Conservation (phyloP, 2,888 invertebrate species). For the Hipparchia sbordonii region DNA sequence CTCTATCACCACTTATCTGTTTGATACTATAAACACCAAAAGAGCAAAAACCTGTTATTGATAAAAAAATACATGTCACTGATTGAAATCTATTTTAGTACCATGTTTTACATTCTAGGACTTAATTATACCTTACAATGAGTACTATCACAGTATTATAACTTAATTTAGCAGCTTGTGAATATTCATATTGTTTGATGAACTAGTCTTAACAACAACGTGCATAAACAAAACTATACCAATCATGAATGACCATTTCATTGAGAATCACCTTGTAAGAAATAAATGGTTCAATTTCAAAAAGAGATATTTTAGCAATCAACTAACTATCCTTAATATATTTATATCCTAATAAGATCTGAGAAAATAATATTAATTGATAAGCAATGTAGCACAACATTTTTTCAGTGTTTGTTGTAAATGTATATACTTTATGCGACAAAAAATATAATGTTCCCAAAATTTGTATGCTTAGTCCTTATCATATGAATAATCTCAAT, state of each 20-base stretch:
- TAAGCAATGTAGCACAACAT: background rate
- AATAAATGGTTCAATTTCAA: background rate
- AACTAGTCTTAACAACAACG: too few relatives aligned
- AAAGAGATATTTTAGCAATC: background rate
- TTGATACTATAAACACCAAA: background rate
- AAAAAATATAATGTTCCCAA: background rate
- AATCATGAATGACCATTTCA: background rate
- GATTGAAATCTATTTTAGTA: background rate
- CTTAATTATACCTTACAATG: background rate
- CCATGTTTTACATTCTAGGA: background rate
- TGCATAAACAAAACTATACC: background rate
- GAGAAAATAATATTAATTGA: background rate
- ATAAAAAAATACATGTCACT: background rate
- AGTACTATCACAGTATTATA: too few relatives aligned
- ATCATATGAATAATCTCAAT: background rate
- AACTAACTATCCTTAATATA: background rate
- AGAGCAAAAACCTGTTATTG: background rate
- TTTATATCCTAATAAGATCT: background rate
- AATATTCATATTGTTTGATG: background rate
- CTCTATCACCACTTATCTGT: background rate
- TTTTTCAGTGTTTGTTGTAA: too few relatives aligned
- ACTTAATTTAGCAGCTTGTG: too few relatives aligned
- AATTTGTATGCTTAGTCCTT: background rate
- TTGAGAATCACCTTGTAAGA: background rate
- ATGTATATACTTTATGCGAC: background rate